Evolutionary conservation across 2,113 vertebrate genomes (phyloP).

Genomic region (Hippoglossus stenolepis): DNA sequence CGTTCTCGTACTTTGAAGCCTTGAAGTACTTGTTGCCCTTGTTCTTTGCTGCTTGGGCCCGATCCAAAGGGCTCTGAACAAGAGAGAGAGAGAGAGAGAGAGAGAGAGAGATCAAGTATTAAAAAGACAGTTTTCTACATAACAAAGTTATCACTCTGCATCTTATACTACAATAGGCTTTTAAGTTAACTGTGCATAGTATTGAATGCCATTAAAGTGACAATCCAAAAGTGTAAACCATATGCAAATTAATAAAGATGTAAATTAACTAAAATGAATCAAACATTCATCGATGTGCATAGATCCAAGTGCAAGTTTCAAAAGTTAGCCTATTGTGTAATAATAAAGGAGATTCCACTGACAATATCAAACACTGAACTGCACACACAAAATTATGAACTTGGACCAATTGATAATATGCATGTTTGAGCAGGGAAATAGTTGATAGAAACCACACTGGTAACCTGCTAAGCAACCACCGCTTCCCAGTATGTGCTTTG

Average conservation of each 20-base stretch:
- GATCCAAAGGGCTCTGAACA: conserved; percentile 91
- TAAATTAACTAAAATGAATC: too few relatives aligned
- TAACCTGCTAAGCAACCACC: too few relatives aligned
- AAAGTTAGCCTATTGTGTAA: background rate
- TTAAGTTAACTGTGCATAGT: background rate
- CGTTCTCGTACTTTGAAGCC: conserved; percentile 95
- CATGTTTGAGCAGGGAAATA: background rate
- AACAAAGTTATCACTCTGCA: background rate
- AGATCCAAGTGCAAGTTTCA: background rate
- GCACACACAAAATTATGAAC: background rate
- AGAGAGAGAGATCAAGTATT: background rate
- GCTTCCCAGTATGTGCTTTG: too few relatives aligned
- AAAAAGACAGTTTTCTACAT: background rate
- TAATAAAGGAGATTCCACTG: background rate
- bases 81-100: background rate
- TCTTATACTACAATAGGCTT: background rate
- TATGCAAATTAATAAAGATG: background rate
- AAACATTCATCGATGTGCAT: background rate
- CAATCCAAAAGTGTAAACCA: background rate
- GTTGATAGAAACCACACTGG: background rate
- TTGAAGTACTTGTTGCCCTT: conserved; percentile 99
- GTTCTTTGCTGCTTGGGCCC: conserved; percentile 96
- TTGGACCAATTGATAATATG: background rate
- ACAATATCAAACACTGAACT: background rate
- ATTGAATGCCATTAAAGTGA: background rate